A percentile compares a stretch with the other conserved stretches of the same genome.
Conservation (phyloP, 1,140 invertebrate genomes). For the Ectropis grisescens region DNA sequence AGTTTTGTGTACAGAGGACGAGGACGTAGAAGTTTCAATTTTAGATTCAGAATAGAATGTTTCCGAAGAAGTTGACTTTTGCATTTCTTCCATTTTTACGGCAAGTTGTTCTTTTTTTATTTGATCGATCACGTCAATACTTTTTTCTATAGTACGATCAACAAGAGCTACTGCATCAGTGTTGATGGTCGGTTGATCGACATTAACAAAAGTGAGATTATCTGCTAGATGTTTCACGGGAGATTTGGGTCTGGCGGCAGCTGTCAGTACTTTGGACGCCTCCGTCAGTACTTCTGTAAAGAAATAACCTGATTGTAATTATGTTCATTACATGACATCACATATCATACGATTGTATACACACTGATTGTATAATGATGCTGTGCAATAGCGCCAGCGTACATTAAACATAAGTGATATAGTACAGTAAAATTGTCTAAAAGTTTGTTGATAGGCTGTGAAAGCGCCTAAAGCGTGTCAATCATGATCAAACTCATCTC, state of each 20-base stretch:
- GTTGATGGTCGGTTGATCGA: slow-evolving; percentile 60
- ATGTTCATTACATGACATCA: too few relatives aligned
- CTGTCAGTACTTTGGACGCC: slow-evolving; percentile 37
- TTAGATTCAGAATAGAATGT: slow-evolving; percentile 50
- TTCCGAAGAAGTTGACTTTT: slow-evolving; percentile 40
- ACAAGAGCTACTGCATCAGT: slow-evolving; percentile 56
- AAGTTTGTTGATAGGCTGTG: too few relatives aligned
- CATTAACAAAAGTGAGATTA: slow-evolving; percentile 61
- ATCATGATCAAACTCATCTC: too few relatives aligned
- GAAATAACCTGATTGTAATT: slow-evolving; percentile 21
- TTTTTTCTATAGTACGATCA: slow-evolving; percentile 59
- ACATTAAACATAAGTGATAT: too few relatives aligned
- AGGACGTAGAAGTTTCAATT: slow-evolving; percentile 53
- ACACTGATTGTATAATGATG: too few relatives aligned
- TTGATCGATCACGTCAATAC: slow-evolving; percentile 60
- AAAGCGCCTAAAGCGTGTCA: slow-evolving; percentile 23
- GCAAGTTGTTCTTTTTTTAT: slow-evolving; percentile 58
- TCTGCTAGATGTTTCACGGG: slow-evolving; percentile 60
- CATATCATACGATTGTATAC: too few relatives aligned
- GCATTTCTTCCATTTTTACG: slow-evolving; percentile 52
- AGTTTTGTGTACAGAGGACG: slow-evolving; percentile 54
- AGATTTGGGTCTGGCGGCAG: slow-evolving; percentile 51
- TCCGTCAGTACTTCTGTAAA: slow-evolving; percentile 52
- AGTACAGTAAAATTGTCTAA: too few relatives aligned
- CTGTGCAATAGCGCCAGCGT: too few relatives aligned